Base-by-base conservation (phyloP, 1,140 invertebrate species). In the Drosophila auraria region DNA sequence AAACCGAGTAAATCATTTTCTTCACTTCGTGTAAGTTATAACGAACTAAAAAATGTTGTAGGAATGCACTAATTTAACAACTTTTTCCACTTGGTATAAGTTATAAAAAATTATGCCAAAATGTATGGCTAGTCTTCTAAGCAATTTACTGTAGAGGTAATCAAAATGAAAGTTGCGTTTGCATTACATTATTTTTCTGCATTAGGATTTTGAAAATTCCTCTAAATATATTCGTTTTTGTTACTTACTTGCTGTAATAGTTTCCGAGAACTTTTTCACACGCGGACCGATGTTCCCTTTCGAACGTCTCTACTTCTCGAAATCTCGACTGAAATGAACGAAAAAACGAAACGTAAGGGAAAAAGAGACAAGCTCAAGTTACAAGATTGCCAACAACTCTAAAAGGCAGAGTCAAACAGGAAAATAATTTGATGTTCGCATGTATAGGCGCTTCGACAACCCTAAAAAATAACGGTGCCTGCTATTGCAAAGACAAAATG, bases 401-500 rank as follows among this genome's bases (percentile, higher is more conserved):
- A 20, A 38, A 40, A n/a, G 4, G 1, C 3, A 40, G n/a, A 17
- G 0, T 14, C 36, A 20, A 40, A 0, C 9, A 3, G 0, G 7
- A 15, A 25, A 0, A 20, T 8, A 8, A 15, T 5, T 63, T 2
- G n/a, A 7, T 15, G 14, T 5, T 0, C 25, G 7, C n/a, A n/a
- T 17, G 12, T 40, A 5, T 3, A 30, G 6, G 14, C 5, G 1
- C 2, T n/a, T 49, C 47, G 79, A 23, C 73, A 82, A 56, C 57
- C 23, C 57, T 78, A 15, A 36, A 59, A 44, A 9, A 45, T 78
- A 82, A 78, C 80, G 79, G 80, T 59, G 51, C 72, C 54, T 30
- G 20, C n/a, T 27, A 45, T 23, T 17, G 27, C n/a, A 40, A 40
- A 36, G 12, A 14, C 14, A 61, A 58, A 70, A 71, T 59, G 49